A percentile compares a stretch with the other conserved stretches of the same genome.
These are phyloP conservation scores for Nineta flava DNA, from an alignment of 2,888 invertebrate genomes.

Conservation along the genomic window DNA sequence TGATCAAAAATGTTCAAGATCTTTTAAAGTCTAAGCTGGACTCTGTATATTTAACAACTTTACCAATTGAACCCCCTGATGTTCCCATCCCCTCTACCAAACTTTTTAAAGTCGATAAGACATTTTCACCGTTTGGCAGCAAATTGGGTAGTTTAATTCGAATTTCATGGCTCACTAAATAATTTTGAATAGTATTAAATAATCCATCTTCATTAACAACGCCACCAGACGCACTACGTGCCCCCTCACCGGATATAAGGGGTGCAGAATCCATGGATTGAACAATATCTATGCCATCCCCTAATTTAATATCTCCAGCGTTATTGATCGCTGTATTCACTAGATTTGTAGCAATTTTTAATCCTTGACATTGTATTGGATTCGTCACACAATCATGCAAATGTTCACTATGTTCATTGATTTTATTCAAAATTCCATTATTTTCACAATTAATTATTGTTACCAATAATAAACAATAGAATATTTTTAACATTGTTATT, in stretches of 20 bases:
- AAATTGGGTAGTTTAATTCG: conserved; percentile 54
- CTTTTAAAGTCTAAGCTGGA: too few relatives aligned
- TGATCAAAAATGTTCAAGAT: too few relatives aligned
- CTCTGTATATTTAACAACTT: too few relatives aligned
- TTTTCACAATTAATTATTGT: background rate
- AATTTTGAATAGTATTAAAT: conserved; percentile 29
- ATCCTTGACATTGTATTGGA: too few relatives aligned
- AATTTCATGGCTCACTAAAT: conserved; percentile 54
- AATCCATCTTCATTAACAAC: conserved; percentile 33
- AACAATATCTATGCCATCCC: too few relatives aligned
- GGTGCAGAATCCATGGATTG: too few relatives aligned
- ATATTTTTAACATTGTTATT: background rate
- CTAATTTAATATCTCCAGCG: too few relatives aligned
- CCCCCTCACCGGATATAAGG: too few relatives aligned
- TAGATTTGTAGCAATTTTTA: background rate
- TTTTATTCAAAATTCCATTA: background rate
- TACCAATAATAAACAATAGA: background rate
- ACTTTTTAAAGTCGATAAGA: conserved; percentile 31
- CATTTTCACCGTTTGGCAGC: conserved; percentile 41
- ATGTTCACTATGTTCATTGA: too few relatives aligned
- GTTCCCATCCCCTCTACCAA: background rate
- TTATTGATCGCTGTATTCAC: background rate
- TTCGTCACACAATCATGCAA: background rate
- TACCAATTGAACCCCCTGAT: background rate
- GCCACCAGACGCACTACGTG: too few relatives aligned